Evolutionary conservation across 2,888 invertebrate genomes (phyloP), one percentile per base, ranked within the genome.

Genomic region (Heliconius cydno): DNA sequence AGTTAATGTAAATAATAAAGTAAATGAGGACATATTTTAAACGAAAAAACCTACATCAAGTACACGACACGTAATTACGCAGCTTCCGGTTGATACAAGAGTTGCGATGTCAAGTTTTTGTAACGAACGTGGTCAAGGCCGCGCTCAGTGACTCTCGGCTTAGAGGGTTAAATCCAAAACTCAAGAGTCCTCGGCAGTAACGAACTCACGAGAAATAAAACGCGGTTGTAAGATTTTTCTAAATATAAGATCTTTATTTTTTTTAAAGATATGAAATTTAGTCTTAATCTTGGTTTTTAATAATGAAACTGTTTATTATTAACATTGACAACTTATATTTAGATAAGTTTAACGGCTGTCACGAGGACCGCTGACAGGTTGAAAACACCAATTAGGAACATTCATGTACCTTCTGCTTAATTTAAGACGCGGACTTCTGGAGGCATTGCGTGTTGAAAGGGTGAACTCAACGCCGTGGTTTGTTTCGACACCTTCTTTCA

Each of bases 81-180:
- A 28, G 65, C 65, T 66, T 75, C 75, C 41, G 38, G 63, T 75
- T 75, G 41, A 75, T 65, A 65, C 28, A 46, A 75, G 75, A 75
- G 75, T 28, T 13, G 12, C 46, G 34, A 73, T 60, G 73, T 60
- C 65, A 75, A 75, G 65, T 66, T 63, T 75, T 65, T 75, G 25
- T 28, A 75, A 75, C 75, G 66, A 75, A 75, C 65, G 75, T 66
- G 75, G 75, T 66, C 75, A 75, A 75, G 75, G 75, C 75, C 65
- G 28, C 41, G 60, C 73, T 34, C 65, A 46, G 75, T 75, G 38
- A 75, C 46, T 66, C 75, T 75, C 28, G 46, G 46, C 75, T 65
- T 66, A 41, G 38, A 72, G 60, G 60, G 57, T 72, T 30, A 66
- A 75, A 66, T 46, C 41, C 65, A 46, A 75, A 75, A 41, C 65